phyloP scores from a whole-genome alignment of 1,140 invertebrate species.

The Drosophila parabipectinata region DNA sequence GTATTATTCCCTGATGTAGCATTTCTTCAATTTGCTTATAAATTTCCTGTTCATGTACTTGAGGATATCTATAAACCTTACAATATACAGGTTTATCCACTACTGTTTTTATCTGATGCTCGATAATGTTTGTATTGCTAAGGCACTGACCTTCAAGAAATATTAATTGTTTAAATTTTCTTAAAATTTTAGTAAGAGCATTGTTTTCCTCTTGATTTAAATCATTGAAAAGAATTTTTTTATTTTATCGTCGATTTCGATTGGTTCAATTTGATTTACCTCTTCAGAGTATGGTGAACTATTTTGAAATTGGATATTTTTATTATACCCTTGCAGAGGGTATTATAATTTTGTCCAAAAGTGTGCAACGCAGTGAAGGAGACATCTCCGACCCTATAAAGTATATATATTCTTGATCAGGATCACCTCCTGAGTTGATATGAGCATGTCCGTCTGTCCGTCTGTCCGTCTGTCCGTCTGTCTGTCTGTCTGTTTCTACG shows the following conservation, averaged over 20 bases:
- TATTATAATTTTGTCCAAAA: too few species aligned
- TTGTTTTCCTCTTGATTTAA: background rate
- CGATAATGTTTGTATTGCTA: constrained; percentile 5
- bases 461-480: too few species aligned
- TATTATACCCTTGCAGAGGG: too few species aligned
- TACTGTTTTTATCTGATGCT: constrained; percentile 64
- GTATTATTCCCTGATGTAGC: constrained; percentile 60
- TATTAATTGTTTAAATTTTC: constrained; percentile 10
- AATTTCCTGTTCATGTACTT: constrained; percentile 32
- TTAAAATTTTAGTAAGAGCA: constrained; percentile 22
- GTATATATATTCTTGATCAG: too few species aligned
- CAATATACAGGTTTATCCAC: constrained; percentile 45
- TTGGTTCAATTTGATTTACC: constrained; percentile 40
- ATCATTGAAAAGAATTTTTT: constrained; percentile 27
- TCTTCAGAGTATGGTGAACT: constrained; percentile 35
- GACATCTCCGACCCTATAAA: too few species aligned
- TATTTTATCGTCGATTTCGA: constrained; percentile 27
- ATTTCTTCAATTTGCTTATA: constrained; percentile 45
- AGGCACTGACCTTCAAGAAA: constrained; percentile 29
- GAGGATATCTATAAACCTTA: constrained; percentile 69
- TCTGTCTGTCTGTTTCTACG: too few species aligned
- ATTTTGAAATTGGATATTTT: constrained; percentile 34
- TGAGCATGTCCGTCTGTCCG: too few species aligned
- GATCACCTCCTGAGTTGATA: too few species aligned
- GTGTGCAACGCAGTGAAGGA: too few species aligned